Base-by-base conservation (phyloP, 2,888 invertebrate genomes). In the Machimus atricapillus region DNA sequence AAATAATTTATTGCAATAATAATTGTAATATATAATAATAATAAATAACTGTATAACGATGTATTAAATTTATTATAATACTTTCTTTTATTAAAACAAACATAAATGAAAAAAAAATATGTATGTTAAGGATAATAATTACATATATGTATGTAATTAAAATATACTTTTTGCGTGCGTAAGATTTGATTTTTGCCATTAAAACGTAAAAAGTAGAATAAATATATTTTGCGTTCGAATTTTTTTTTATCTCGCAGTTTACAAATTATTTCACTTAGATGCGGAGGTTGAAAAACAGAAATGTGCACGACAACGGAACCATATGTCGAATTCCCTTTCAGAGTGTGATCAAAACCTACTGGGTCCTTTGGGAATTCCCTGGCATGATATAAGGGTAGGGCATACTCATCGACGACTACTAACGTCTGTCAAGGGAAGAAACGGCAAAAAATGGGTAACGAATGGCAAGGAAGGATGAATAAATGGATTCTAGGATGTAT, bases 281-380 rank as follows among this genome's bases (percentile, higher is more conserved):
- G 4, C 76, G n/a, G n/a, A 76, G 27, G 31, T 37, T n/a, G n/a
- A 0, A 76, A 16, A 58, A 66, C 31, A 66, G 46, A 86, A 78
- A 66, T 40, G 27, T 23, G 66, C 12, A 66, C 78, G 83, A 76
- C 79, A 87, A 9, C 34, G 85, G 79, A 87, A 87, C 88, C 88
- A 87, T 88, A 88, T 88, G 87, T 87, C 88, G 66, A 88, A 82
- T 87, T 88, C 85, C 85, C 87, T 88, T 87, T 87, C 79, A 74
- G 56, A 87, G 76, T 52, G 87, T 66, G 85, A 86, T 88, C 86
- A 88, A 88, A 86, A 73, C 66, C 74, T 27, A 46, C 37, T 14
- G 56, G 66, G 52, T 88, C 88, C 88, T 87, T 43, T 86, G 88
- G 88, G 88, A 87, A 87, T 88, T 88, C 86, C 76, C 85, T 58